These are phyloP conservation scores for Spialia ferax DNA, from an alignment of 2,888 invertebrate genomes.

Conservation along the genomic window DNA sequence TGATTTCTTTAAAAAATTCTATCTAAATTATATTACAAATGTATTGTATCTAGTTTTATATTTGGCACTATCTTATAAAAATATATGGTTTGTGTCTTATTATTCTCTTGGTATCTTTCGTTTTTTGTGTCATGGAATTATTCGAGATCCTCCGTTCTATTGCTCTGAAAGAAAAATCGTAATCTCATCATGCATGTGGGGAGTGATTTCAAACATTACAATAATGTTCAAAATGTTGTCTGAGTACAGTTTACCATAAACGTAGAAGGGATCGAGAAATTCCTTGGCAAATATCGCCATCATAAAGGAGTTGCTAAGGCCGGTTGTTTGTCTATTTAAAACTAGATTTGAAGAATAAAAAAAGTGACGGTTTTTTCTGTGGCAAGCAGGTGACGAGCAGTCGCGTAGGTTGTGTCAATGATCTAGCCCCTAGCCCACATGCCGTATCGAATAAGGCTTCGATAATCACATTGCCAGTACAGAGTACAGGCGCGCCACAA, in stretches of 20 bases:
- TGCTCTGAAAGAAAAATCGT: constrained; percentile 68
- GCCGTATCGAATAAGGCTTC: constrained; percentile 82
- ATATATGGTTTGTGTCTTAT: constrained; percentile 69
- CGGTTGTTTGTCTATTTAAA: constrained; percentile 61
- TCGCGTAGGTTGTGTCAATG: constrained; percentile 85
- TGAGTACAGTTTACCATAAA: constrained; percentile 14
- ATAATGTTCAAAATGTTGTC: constrained; percentile 62
- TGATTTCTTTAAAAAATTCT: constrained; percentile 63
- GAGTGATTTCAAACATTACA: constrained; percentile 25
- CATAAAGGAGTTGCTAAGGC: constrained; percentile 40
- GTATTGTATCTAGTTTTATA: constrained; percentile 59
- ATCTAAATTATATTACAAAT: constrained; percentile 76
- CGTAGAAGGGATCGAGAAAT: constrained; percentile 47
- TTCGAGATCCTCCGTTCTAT: constrained; percentile 81
- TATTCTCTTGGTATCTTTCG: constrained; percentile 59
- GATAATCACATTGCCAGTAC: constrained; percentile 77
- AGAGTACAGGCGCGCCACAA: constrained; percentile 60
- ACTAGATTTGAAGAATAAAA: constrained; percentile 74
- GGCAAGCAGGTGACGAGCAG: constrained; percentile 80
- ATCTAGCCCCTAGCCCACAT: constrained; percentile 84
- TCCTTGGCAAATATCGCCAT: constrained; percentile 40
- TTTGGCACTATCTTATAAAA: constrained; percentile 85
- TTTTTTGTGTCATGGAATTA: constrained; percentile 79
- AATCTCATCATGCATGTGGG: constrained; percentile 6
- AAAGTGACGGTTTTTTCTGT: constrained; percentile 64